These are phyloP conservation scores for Mormyrus proboscirostris DNA, from an alignment of 2,797 vertebrate genomes.

Conservation along the genomic window DNA sequence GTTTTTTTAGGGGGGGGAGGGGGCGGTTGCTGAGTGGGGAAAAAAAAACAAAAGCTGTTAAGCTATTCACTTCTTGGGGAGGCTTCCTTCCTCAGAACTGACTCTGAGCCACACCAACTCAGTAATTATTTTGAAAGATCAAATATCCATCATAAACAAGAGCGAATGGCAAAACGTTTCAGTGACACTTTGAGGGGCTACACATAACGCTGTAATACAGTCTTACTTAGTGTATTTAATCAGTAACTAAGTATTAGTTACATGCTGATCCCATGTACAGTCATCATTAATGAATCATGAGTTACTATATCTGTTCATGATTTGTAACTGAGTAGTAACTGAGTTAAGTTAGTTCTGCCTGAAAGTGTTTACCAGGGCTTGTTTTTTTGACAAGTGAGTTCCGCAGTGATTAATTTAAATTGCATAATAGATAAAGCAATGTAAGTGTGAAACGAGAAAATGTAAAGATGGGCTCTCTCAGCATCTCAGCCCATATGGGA, in stretches of 20 bases:
- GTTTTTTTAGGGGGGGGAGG: background rate
- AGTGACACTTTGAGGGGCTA: background rate
- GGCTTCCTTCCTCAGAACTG: background rate
- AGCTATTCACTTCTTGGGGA: background rate
- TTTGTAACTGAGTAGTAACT: background rate
- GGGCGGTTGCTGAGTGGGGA: too few species aligned
- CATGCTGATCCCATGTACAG: background rate
- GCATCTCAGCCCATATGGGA: background rate
- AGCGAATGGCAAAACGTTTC: background rate
- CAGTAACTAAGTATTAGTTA: background rate
- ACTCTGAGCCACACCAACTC: background rate
- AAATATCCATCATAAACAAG: background rate
- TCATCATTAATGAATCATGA: background rate
- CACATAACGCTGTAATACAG: background rate
- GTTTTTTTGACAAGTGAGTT: background rate
- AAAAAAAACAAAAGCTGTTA: background rate
- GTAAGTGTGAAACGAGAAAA: background rate
- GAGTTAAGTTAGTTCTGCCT: background rate
- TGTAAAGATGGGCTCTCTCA: background rate
- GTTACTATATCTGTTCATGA: background rate
- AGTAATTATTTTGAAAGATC: background rate
- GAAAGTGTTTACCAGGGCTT: background rate
- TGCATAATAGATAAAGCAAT: background rate
- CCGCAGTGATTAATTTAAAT: background rate
- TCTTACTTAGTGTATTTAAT: background rate